Evolutionary conservation across 2,888 invertebrate genomes (phyloP).

Genomic region (Ichneumon xanthorius): DNA sequence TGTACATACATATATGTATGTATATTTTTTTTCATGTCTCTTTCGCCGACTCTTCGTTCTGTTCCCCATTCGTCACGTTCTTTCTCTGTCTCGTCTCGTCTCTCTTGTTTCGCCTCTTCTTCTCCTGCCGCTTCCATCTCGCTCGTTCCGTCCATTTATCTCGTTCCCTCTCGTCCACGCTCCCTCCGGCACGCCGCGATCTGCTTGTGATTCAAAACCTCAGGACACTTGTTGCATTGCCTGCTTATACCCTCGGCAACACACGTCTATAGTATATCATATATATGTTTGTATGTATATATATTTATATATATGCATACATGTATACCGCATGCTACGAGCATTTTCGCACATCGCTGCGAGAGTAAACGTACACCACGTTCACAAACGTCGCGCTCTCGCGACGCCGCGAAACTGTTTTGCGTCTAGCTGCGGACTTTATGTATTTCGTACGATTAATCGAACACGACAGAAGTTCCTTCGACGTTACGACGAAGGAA

Average conservation of each 20-base stretch:
- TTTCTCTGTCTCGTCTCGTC: conserved; percentile 47
- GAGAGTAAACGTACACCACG: conserved; percentile 41
- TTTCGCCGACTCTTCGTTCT: conserved; percentile 60
- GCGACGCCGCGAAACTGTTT: conserved; percentile 76
- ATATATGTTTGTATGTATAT: conserved; percentile 11
- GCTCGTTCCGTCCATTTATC: conserved; percentile 69
- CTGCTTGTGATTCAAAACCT: conserved; percentile 85
- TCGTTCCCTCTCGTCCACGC: conserved; percentile 72
- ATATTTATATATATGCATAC: conserved; percentile 36
- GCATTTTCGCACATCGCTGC: conserved; percentile 36
- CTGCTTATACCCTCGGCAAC: conserved; percentile 79
- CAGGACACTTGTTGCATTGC: conserved; percentile 85
- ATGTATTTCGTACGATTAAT: conserved; percentile 73
- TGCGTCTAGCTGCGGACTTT: conserved; percentile 75
- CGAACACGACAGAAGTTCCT: conserved; percentile 59
- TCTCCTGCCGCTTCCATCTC: conserved; percentile 62
- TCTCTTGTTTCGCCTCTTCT: conserved; percentile 65
- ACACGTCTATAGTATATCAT: conserved; percentile 55
- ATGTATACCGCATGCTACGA: conserved; percentile 20
- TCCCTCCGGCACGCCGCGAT: conserved; percentile 77
- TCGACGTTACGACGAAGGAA: conserved; percentile 11
- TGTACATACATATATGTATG: conserved; percentile 5
- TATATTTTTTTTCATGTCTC: conserved; percentile 53
- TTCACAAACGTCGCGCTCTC: conserved; percentile 63
- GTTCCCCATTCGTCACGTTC: conserved; percentile 62